Evolutionary conservation across 2,888 invertebrate species (phyloP), one percentile per base, ranked within the genome.

Genomic region (Euclidia mi): DNA sequence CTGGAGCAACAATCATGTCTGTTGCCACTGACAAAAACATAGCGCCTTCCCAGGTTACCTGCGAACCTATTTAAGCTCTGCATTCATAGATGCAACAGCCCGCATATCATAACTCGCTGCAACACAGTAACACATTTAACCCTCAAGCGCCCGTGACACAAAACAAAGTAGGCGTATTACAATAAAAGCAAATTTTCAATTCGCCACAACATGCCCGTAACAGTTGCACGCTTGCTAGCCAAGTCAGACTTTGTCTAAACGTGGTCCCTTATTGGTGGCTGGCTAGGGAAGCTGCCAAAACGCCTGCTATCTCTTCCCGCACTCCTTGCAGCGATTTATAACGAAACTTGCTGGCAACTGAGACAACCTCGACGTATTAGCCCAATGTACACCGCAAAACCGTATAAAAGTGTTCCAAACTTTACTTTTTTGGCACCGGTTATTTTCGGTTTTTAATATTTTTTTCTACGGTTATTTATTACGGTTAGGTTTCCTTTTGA

Each of bases 321-420:
- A 78, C 69, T 70, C 69, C 73, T 56, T 66, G 59, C 56, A 35
- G 71, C 76, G 82, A 82, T 82, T 82, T 82, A 82, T 81, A 79
- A 74, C 76, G 59, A 78, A 82, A 82, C 77, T 82, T 82, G 82
- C 74, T 81, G 83, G 83, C 83, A 79, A 66, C 61, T 74, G 61
- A 67, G 69, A 68, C 73, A 73, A 75, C 80, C 77, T 60, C 63
- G 62, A 65, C 74, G 73, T 71, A 79, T 79, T 78, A 72, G 73
- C 64, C 67, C 62, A 73, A 62, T 65, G 68, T 74, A 68, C 71
- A 63, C 58, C 70, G 68, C 63, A 70, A 72, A 75, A 42, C n/a
- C 53, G 57, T 70, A 76, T 76, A 74, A 74, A 74, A 74, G 67
- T 74, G 75, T 67, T 67, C 41, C 56, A 51, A 71, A 67, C 71